Evolutionary conservation across 2,113 vertebrate species (phyloP).

Genomic region (Cavia porcellus): DNA sequence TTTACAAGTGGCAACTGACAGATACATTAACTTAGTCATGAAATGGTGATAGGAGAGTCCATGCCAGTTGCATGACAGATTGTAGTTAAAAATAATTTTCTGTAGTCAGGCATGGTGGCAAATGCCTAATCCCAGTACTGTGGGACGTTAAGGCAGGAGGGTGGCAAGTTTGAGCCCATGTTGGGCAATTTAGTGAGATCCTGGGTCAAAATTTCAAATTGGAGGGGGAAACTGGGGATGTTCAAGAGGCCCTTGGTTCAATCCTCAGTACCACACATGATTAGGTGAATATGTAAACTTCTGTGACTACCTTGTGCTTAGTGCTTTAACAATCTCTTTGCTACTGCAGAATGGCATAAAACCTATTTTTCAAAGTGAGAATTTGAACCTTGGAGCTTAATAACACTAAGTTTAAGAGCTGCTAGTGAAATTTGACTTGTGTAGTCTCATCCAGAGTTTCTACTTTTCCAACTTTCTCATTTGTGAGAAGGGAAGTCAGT

Average conservation of each 20-base stretch:
- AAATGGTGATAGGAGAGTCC: neutral
- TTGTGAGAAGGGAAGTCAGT: neutral
- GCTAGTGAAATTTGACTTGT: neutral
- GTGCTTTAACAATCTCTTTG: neutral
- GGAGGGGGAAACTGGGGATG: neutral
- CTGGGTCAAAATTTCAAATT: neutral
- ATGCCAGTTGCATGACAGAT: neutral
- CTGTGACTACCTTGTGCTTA: neutral
- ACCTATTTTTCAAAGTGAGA: neutral
- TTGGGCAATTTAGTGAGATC: neutral
- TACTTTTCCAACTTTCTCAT: neutral
- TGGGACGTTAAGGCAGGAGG: neutral
- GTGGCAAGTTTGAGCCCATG: neutral
- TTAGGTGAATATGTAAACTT: neutral
- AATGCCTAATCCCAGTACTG: neutral
- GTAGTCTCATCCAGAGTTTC: neutral
- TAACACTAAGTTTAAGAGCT: neutral
- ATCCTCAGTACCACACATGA: neutral
- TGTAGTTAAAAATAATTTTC: conserved; percentile 43
- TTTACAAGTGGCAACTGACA: conserved; percentile 8
- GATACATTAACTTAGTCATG: neutral
- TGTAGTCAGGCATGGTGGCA: neutral
- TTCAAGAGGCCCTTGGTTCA: neutral
- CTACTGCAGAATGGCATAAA: neutral
- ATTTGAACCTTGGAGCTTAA: neutral